Base-by-base conservation (phyloP, 2,888 invertebrate species). In the Tineola bisselliella region DNA sequence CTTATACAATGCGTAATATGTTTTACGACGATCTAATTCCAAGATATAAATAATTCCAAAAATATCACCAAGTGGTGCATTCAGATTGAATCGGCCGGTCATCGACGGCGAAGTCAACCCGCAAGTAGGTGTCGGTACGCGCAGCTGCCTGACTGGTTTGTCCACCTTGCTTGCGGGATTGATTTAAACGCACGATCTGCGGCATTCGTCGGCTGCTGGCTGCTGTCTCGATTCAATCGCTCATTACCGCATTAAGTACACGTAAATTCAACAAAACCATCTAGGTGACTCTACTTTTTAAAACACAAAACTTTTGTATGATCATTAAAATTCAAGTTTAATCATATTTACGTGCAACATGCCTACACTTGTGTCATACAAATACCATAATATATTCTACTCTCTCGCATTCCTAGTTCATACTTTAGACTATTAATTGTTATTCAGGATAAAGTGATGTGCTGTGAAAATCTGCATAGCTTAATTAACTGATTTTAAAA, bases 91-190 rank as follows among this genome's bases (percentile, higher is more conserved):
- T 60, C 60, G 48, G 48, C 62, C 63, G 68, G 66, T 66, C 70
- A 66, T 66, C 66, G 66, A 66, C 63, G 65, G 65, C 66, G 43
- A 52, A 54, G 61, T 43, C 33, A 57, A 43, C 60, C n/a, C 19
- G 31, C 44, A 44, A 44, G 60, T 60, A 60, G 60, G 60, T 60
- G 60, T 60, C 60, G 60, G 43, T 74, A 74, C 73, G 76, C 75
- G 75, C 84, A 84, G 87, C 84, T 86, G 87, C 84, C 79, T 70
- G 81, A 87, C 87, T 84, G 87, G 87, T 87, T 87, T 84, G 81
- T 81, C 87, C 84, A 84, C 87, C 87, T 61, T 19, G 58, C 58
- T 43, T 70, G 71, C 74, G 74, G 77, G 86, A 86, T 84, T 86
- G 84, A 87, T 86, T 83, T 80, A 84, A 81, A 79, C 77, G 75